Percentiles rank a stretch among this genome's conserved stretches.
These are phyloP conservation scores for Drosophila kokeensis DNA, from an alignment of 2,888 invertebrate species.

Conservation along the genomic window DNA sequence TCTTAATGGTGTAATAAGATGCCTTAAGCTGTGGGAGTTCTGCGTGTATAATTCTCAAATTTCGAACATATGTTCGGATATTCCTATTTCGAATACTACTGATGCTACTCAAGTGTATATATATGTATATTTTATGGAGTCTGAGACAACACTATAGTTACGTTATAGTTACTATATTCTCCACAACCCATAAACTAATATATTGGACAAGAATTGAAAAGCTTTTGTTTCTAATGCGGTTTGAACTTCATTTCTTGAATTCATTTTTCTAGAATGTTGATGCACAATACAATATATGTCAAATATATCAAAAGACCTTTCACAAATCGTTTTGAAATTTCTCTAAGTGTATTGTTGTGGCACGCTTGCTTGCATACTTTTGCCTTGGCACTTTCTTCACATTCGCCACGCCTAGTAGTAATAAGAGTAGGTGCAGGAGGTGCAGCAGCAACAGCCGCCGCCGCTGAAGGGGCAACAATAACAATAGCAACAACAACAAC, in stretches of 20 bases:
- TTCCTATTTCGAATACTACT: not conserved
- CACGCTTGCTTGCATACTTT: constrained; percentile 50
- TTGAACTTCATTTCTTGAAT: no score
- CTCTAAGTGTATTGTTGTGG: constrained; percentile 32
- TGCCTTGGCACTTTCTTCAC: constrained; percentile 59
- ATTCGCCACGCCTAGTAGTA: constrained; percentile 52
- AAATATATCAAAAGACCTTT: no score
- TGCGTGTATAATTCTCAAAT: not conserved
- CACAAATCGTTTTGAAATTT: no score
- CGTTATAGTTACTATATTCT: no score
- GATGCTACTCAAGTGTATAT: not conserved
- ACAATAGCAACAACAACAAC: constrained; percentile 4
- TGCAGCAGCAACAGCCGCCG: constrained; percentile 17
- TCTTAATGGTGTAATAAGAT: not conserved
- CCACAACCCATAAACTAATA: no score
- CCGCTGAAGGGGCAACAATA: constrained; percentile 43
- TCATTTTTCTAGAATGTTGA: no score
- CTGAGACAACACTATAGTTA: no score
- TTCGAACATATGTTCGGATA: not conserved
- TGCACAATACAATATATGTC: no score
- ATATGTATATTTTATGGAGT: not conserved
- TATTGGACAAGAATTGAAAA: no score
- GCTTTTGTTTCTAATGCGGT: no score
- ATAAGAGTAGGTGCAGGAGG: constrained; percentile 35
- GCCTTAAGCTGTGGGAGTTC: not conserved